Evolutionary conservation across 2,888 invertebrate genomes (phyloP).

Genomic region (Caprella mutica): DNA sequence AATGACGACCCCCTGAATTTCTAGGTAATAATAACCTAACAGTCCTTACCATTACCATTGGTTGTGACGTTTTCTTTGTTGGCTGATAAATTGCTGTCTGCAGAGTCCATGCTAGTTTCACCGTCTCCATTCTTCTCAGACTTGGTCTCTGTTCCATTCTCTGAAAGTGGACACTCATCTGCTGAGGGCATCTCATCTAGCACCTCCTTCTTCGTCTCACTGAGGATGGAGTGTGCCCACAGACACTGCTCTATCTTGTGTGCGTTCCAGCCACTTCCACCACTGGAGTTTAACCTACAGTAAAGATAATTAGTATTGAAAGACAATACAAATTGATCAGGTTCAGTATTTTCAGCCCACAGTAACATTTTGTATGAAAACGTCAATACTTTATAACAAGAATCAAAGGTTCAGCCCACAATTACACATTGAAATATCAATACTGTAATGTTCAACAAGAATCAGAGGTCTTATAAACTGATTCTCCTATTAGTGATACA

Average conservation of each 20-base stretch:
- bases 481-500: too few species aligned
- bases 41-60: conserved; percentile 6
- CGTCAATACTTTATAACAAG: too few species aligned
- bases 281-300: conserved; percentile 3
- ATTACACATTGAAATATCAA: too few species aligned
- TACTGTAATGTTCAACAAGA: too few species aligned
- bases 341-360: too few species aligned
- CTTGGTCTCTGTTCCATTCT: conserved; percentile 6
- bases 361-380: too few species aligned
- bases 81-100: conserved; percentile 29
- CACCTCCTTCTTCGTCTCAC: conserved; percentile 70
- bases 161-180: not conserved
- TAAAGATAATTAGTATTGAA: too few species aligned
- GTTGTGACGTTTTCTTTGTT: conserved; percentile 32
- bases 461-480: too few species aligned
- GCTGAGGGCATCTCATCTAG: conserved; percentile 58
- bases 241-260: conserved; percentile 75
- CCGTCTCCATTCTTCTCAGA: not conserved
- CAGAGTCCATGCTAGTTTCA: conserved; percentile 31
- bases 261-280: conserved; percentile 47
- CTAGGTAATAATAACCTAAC: too few species aligned
- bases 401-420: too few species aligned
- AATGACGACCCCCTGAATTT: too few species aligned
- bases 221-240: conserved; percentile 83
- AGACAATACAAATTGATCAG: too few species aligned